Conservation (phyloP, 2,797 vertebrate species). For the Notamacropus eugenii region DNA sequence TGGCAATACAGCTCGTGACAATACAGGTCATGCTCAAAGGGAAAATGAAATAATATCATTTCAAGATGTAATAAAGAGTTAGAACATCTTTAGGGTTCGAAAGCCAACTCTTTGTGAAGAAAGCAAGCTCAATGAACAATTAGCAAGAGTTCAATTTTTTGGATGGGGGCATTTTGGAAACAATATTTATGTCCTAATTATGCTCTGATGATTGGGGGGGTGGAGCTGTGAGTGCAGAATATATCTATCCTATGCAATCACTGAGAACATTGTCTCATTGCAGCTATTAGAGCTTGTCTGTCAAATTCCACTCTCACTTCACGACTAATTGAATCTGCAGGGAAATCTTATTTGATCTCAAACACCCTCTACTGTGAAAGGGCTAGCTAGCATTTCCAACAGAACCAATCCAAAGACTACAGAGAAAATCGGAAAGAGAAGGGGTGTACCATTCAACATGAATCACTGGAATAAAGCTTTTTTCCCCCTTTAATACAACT, state of each 20-base stretch:
- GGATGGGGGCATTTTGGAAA: not conserved
- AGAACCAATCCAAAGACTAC: not conserved
- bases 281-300: not conserved
- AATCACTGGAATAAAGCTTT: not conserved
- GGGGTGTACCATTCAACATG: not conserved
- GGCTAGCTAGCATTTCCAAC: not conserved
- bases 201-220: not conserved
- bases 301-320: not conserved
- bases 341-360: constrained; percentile 23
- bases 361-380: not conserved
- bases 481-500: not conserved
- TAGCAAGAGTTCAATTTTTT: not conserved
- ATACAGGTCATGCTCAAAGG: not conserved
- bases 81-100: not conserved
- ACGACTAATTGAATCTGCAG: constrained; percentile 38
- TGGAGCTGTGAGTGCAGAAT: constrained; percentile 27
- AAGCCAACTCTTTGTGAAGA: not conserved
- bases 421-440: not conserved
- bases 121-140: constrained; percentile 26
- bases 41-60: not conserved
- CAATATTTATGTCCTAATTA: not conserved
- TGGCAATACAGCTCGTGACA: not conserved
- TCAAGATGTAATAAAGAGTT: not conserved
- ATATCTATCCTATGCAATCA: not conserved
- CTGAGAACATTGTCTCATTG: not conserved